A percentile compares a stretch with the other conserved stretches of the same genome.
Conservation (phyloP, 2,113 vertebrate genomes). For the Microcebus lehilahytsara region DNA sequence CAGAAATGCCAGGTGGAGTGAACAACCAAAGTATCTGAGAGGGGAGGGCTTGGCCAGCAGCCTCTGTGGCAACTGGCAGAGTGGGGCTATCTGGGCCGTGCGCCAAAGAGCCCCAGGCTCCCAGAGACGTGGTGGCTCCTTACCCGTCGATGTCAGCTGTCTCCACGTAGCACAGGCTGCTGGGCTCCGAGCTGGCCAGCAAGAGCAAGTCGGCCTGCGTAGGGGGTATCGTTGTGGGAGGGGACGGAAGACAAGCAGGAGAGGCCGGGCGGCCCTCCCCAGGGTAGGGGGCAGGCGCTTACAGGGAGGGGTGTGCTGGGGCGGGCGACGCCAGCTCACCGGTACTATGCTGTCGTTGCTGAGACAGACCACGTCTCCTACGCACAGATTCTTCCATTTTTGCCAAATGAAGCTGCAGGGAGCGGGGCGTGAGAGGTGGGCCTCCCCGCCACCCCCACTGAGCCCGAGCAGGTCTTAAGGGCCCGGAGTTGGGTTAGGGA, state of each 20-base stretch:
- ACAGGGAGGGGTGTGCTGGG: background rate
- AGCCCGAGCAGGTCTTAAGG: background rate
- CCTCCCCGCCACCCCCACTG: background rate
- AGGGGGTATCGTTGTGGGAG: background rate
- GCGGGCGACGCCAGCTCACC: constrained; percentile 80
- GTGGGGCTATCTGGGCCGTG: background rate
- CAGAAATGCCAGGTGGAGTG: background rate
- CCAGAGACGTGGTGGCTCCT: accelerated
- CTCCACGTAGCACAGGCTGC: constrained; percentile 96
- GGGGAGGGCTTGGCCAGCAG: accelerated
- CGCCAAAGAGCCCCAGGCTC: accelerated
- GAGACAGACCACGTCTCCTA: constrained; percentile 92
- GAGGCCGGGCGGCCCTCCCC: background rate
- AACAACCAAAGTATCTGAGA: accelerated
- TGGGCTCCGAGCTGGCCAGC: constrained; percentile 93
- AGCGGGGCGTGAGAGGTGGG: background rate
- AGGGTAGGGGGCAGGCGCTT: accelerated
- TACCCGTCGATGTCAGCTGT: constrained; percentile 94
- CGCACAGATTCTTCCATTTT: constrained; percentile 88
- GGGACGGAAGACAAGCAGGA: accelerated
- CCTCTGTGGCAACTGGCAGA: accelerated
- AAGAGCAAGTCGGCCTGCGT: constrained; percentile 91
- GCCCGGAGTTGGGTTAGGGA: background rate
- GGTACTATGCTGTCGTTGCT: constrained; percentile 90
- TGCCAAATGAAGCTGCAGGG: constrained; percentile 84